These are phyloP conservation scores for Grammomys dolichurus DNA, from an alignment of 2,113 vertebrate species.

Conservation along the genomic window DNA sequence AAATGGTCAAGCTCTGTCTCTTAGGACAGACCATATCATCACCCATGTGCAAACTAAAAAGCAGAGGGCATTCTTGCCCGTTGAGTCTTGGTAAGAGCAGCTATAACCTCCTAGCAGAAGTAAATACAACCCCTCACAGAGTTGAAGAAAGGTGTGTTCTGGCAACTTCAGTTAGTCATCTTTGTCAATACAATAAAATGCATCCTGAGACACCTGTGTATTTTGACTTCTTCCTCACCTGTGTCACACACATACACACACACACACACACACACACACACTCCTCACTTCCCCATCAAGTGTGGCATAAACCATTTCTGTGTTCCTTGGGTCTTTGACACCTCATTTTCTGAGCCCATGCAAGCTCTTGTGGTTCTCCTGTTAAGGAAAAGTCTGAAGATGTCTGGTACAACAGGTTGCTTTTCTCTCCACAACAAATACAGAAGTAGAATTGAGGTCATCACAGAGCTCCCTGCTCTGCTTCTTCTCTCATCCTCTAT, in stretches of 20 bases:
- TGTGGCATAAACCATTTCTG: rapidly evolving
- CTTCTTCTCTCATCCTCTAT: too few relatives aligned
- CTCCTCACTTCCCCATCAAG: too few relatives aligned
- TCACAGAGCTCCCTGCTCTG: rapidly evolving
- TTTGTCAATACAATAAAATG: background rate
- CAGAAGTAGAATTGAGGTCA: rapidly evolving
- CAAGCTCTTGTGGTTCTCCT: background rate
- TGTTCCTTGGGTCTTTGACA: too few relatives aligned
- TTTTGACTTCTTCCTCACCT: background rate
- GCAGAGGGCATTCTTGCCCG: background rate
- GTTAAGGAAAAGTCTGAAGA: background rate
- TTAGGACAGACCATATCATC: background rate
- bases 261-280: background rate
- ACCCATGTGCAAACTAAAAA: background rate
- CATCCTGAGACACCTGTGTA: background rate
- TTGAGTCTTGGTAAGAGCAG: background rate
- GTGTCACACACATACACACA: background rate
- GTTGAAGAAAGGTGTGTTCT: background rate
- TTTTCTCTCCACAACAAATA: background rate
- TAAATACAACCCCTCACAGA: background rate
- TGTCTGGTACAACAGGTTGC: too few relatives aligned
- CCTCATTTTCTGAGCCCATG: background rate
- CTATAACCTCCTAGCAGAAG: background rate
- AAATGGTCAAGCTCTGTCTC: background rate
- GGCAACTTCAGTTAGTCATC: background rate